These are phyloP conservation scores for Stratiomys singularior DNA, from an alignment of 2,888 invertebrate species.

Conservation along the genomic window DNA sequence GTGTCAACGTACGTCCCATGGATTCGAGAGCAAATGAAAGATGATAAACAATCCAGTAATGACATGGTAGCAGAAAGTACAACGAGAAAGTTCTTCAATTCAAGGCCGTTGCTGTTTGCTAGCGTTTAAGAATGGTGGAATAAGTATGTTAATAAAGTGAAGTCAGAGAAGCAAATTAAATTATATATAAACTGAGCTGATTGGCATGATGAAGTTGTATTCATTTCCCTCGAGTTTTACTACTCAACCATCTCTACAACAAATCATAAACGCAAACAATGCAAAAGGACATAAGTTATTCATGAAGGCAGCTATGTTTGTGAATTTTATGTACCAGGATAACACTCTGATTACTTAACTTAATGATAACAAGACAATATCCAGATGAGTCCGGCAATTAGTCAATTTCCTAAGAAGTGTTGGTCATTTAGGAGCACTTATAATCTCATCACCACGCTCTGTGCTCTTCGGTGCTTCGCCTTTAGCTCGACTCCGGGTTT, in stretches of 20 bases:
- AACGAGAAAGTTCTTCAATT: no score
- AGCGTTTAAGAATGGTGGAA: no score
- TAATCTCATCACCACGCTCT: conserved; percentile 19
- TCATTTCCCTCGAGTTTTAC: no score
- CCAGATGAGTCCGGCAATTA: conserved; percentile 46
- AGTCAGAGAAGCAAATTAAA: no score
- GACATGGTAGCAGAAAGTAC: no score
- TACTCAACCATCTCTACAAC: no score
- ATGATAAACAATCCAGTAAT: background rate
- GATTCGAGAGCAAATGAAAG: conserved; percentile 58
- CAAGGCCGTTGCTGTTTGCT: no score
- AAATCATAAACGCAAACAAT: no score
- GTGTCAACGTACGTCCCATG: conserved; percentile 60
- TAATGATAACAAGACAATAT: conserved; percentile 44
- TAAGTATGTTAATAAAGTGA: no score
- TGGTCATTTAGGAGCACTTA: conserved; percentile 44
- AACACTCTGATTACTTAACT: conserved; percentile 43
- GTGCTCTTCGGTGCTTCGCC: background rate
- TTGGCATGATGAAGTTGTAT: no score
- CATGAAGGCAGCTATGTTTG: background rate
- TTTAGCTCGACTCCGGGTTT: background rate
- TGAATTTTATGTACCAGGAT: background rate
- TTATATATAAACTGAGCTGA: no score
- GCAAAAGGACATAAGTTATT: background rate
- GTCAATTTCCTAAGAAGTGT: conserved; percentile 36